Conservation (phyloP, 2,888 invertebrate species). For the Drosophila macrothrix region DNA sequence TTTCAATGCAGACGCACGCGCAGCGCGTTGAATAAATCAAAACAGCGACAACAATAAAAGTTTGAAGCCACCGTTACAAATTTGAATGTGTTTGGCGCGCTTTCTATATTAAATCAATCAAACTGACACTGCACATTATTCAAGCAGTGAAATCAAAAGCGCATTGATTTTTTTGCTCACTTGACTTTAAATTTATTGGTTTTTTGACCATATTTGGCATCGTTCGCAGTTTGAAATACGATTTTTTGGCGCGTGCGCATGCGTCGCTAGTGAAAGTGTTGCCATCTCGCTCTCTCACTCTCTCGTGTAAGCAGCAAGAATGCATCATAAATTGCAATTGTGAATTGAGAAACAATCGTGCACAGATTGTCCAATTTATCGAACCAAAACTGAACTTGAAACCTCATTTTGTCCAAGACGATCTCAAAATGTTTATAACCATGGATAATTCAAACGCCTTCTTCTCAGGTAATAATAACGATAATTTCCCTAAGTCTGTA, state of each 20-base stretch:
- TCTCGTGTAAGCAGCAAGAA: slow-evolving; percentile 26
- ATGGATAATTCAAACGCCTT: slow-evolving; percentile 84
- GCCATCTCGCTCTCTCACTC: background rate
- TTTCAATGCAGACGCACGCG: slow-evolving; percentile 84
- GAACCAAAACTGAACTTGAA: slow-evolving; percentile 21
- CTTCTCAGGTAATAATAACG: slow-evolving; percentile 82
- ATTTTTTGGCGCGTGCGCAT: slow-evolving; percentile 66
- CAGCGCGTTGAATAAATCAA: slow-evolving; percentile 55
- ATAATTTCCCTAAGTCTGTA: background rate
- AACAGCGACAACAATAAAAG: slow-evolving; percentile 21
- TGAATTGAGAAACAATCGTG: slow-evolving; percentile 50
- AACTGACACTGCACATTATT: slow-evolving; percentile 47
- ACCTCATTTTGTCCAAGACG: background rate
- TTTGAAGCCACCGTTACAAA: slow-evolving; percentile 41
- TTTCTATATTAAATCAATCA: slow-evolving; percentile 51
- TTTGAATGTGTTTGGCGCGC: slow-evolving; percentile 61
- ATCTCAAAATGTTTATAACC: slow-evolving; percentile 83
- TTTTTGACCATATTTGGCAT: slow-evolving; percentile 60
- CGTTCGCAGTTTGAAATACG: slow-evolving; percentile 5
- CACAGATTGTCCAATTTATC: slow-evolving; percentile 36
- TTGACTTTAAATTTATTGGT: slow-evolving; percentile 24
- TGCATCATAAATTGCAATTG: slow-evolving; percentile 59
- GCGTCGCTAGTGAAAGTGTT: slow-evolving; percentile 71
- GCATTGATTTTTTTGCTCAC: slow-evolving; percentile 15
- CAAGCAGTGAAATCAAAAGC: slow-evolving; percentile 47